These are phyloP conservation scores for Notothenia rossii DNA, from an alignment of 2,113 vertebrate genomes.

Conservation along the genomic window DNA sequence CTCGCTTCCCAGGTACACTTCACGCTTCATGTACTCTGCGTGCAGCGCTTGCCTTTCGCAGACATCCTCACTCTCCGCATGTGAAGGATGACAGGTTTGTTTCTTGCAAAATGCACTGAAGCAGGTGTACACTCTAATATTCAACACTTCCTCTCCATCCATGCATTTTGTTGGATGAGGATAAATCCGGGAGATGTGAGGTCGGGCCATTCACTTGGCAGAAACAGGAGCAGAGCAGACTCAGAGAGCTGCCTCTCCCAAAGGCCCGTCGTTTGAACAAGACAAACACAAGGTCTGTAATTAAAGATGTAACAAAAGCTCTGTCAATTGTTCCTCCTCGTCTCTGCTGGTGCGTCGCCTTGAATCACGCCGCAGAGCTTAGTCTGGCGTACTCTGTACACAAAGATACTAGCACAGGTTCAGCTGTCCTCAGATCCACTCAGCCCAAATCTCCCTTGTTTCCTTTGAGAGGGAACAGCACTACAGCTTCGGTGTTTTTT, in stretches of 20 bases:
- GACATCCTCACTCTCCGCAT: neutral
- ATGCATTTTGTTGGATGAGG: neutral
- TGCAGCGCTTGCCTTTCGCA: neutral
- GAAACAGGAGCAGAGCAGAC: conserved; percentile 45
- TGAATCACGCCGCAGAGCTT: conserved; percentile 40
- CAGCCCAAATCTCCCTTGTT: neutral
- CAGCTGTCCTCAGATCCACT: conserved; percentile 39
- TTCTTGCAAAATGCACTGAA: neutral
- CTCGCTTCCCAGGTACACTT: conserved; percentile 29
- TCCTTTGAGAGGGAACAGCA: neutral
- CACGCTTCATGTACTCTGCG: conserved; percentile 16
- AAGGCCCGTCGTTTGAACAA: conserved; percentile 45
- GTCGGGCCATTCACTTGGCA: conserved; percentile 46
- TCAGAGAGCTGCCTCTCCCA: conserved; percentile 31
- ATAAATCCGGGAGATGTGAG: conserved; percentile 26
- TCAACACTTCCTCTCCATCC: neutral
- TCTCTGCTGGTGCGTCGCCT: conserved; percentile 11
- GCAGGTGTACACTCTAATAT: conserved; percentile 15
- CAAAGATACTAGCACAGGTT: conserved; percentile 21
- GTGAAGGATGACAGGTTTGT: conserved; percentile 6
- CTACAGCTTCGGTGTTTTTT: conserved; percentile 16
- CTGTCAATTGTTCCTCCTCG: conserved; percentile 52
- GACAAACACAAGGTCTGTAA: conserved; percentile 66
- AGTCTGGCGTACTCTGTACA: conserved; percentile 28
- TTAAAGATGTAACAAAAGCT: conserved; percentile 75